Evolutionary conservation across 2,113 vertebrate species (phyloP).

Genomic region (Austrofundulus limnaeus): DNA sequence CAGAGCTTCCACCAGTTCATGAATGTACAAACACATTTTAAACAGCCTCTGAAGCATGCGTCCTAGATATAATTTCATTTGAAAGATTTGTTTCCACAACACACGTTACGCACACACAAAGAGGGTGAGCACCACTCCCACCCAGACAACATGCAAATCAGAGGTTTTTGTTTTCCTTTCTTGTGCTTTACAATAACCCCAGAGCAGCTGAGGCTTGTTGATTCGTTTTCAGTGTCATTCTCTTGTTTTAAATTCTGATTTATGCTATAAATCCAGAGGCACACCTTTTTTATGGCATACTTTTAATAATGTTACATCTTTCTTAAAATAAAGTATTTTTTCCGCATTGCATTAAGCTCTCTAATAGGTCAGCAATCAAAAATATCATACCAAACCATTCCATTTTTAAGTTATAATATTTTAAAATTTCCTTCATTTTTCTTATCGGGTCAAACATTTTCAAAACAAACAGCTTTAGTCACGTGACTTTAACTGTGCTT

Average conservation of each 20-base stretch:
- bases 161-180: background rate
- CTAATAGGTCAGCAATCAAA: background rate
- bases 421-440: too few species aligned
- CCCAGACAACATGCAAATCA: constrained; percentile 48
- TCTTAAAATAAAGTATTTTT: too few species aligned
- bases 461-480: too few species aligned
- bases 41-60: constrained; percentile 14
- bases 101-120: background rate
- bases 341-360: too few species aligned
- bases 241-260: too few species aligned
- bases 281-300: too few species aligned
- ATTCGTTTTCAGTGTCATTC: background rate
- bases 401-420: too few species aligned
- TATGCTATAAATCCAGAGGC: too few species aligned
- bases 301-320: too few species aligned
- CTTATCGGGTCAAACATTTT: too few species aligned
- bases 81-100: background rate
- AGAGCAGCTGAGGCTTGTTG: background rate
- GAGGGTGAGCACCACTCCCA: background rate
- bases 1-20: too few species aligned
- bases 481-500: too few species aligned
- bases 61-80: background rate
- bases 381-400: background rate
- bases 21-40: constrained; percentile 4
- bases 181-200: background rate